Conservation (phyloP, 1,140 invertebrate species). For the Schlechtendalia chinensis region DNA sequence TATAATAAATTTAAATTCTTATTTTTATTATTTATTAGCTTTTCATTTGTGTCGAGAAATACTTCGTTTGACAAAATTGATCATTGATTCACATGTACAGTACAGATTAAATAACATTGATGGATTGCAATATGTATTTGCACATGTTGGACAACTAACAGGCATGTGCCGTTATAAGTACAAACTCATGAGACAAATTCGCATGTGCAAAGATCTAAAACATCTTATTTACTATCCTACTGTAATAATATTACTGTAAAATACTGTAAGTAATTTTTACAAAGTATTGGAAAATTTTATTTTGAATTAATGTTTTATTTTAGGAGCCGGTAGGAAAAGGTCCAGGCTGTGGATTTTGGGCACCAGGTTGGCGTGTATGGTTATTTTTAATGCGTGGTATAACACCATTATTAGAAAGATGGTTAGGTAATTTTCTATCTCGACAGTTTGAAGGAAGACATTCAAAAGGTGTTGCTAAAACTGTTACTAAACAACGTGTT, state of each 20-base stretch:
- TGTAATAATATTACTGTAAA: no score
- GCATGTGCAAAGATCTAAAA: conserved; percentile 99
- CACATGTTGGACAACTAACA: conserved; percentile 97
- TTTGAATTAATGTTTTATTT: conserved; percentile 50
- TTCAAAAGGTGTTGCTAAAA: conserved; percentile 98
- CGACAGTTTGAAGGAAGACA: conserved; percentile 98
- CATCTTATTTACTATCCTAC: conserved; percentile 99
- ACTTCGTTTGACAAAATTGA: conserved; percentile 92
- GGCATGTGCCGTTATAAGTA: conserved; percentile 99
- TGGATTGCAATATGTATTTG: conserved; percentile 99
- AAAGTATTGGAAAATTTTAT: not conserved
- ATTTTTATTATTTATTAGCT: conserved; percentile 62
- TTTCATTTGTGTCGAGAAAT: conserved; percentile 99
- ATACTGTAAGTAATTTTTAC: conserved; percentile 83
- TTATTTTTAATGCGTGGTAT: conserved; percentile 99
- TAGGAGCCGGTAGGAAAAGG: conserved; percentile 97
- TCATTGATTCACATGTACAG: conserved; percentile 99
- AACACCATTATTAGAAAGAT: conserved; percentile 93
- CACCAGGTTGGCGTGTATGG: conserved; percentile 99
- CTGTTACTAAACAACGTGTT: conserved; percentile 98
- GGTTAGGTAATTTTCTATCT: conserved; percentile 96
- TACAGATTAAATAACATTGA: conserved; percentile 99
- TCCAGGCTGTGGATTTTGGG: conserved; percentile 98
- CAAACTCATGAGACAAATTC: conserved; percentile 98
- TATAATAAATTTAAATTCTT: conserved; percentile 7